Evolutionary conservation across 2,797 vertebrate genomes (phyloP).

Genomic region (Sebastes hubbsi): DNA sequence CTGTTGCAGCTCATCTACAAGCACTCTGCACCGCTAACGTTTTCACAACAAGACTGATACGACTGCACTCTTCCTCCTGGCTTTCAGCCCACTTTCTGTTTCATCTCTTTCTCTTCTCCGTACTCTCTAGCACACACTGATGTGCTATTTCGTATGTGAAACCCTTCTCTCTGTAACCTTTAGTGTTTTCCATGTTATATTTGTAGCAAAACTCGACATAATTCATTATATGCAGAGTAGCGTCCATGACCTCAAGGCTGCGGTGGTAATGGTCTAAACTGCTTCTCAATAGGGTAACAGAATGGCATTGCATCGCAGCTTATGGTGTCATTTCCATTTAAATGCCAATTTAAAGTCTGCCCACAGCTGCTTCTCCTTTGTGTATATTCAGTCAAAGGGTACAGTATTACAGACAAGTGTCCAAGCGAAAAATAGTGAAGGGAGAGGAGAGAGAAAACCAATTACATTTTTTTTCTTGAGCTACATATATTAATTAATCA

Average conservation of each 20-base stretch:
- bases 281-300: conserved; percentile 24
- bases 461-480: not conserved
- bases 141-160: not conserved
- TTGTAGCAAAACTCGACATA: conserved; percentile 1
- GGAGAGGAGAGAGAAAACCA: not conserved
- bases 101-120: not conserved
- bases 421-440: not conserved
- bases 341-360: conserved; percentile 44
- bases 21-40: not conserved
- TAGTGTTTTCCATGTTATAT: conserved; percentile 5
- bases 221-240: conserved; percentile 19
- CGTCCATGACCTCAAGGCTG: conserved; percentile 28
- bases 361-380: conserved; percentile 13
- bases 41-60: not conserved
- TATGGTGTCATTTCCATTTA: conserved; percentile 51
- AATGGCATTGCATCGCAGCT: conserved; percentile 21
- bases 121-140: not conserved
- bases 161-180: not conserved
- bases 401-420: not conserved
- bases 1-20: conserved; percentile 31
- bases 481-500: not conserved
- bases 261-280: conserved; percentile 35
- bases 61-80: not conserved
- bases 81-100: not conserved
- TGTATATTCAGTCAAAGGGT: conserved; percentile 24